Conservation (phyloP, 2,888 invertebrate species). For the Gnatocerus cornutus region DNA sequence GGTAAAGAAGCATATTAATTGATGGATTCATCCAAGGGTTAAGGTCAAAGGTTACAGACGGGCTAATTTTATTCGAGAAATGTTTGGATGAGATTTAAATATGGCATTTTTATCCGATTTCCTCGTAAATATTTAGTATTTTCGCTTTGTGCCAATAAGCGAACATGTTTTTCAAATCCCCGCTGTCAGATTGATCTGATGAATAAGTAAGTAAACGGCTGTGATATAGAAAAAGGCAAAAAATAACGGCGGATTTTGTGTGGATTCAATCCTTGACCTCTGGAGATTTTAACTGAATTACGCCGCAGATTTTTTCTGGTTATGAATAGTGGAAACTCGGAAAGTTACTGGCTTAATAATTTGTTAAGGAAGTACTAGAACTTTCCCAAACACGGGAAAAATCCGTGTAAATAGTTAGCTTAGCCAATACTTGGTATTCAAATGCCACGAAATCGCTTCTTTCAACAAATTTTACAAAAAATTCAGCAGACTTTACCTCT, state of each 20-base stretch:
- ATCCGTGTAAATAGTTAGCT: no score
- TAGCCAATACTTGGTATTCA: no score
- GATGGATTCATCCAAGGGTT: constrained; percentile 2
- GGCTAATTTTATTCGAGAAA: constrained; percentile 8
- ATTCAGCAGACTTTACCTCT: no score
- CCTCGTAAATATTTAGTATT: not conserved
- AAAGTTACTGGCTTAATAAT: no score
- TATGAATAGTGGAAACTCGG: no score
- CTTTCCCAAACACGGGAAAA: no score
- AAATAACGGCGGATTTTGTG: constrained; percentile 4
- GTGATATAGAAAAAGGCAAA: not conserved
- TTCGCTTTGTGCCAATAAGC: no score
- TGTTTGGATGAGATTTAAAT: no score
- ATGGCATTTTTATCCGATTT: not conserved
- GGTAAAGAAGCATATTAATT: constrained; percentile 17
- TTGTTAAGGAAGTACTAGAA: no score
- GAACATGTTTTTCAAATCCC: not conserved
- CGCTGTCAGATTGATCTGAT: not conserved
- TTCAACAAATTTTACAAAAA: no score
- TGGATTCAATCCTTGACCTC: not conserved
- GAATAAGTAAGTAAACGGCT: constrained; percentile 5
- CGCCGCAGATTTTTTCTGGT: constrained; percentile 5
- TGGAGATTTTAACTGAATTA: constrained; percentile 1
- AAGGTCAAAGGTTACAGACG: constrained; percentile 38
- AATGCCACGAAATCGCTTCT: no score